phyloP scores from a whole-genome alignment of 2,888 invertebrate species.

The Ochropleura leucogaster region DNA sequence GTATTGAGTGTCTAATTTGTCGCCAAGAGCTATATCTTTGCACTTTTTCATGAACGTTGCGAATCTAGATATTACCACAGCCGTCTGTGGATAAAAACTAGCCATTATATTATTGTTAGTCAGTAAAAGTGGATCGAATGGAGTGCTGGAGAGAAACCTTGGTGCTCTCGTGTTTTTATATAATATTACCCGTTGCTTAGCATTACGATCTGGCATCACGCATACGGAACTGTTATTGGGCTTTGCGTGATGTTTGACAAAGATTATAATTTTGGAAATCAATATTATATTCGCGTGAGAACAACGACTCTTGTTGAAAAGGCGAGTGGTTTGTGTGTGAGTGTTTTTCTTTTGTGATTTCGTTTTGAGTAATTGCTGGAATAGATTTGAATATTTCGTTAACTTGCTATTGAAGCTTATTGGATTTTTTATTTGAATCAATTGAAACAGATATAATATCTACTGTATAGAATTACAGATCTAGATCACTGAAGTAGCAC shows the following conservation, averaged over 20 bases:
- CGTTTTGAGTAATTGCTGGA: neutral
- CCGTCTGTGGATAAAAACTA: conserved; percentile 68
- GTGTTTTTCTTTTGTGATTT: conserved; percentile 26
- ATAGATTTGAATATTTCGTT: neutral
- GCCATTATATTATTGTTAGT: conserved; percentile 69
- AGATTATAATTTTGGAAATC: conserved; percentile 58
- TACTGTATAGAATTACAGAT: neutral
- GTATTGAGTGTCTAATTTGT: conserved; percentile 52
- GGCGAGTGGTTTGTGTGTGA: neutral
- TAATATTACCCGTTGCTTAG: conserved; percentile 64
- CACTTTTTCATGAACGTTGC: conserved; percentile 59
- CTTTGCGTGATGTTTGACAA: conserved; percentile 55
- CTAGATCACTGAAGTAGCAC: conserved; percentile 1
- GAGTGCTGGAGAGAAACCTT: conserved; percentile 73
- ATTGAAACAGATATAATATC: neutral
- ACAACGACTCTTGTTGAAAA: conserved; percentile 7
- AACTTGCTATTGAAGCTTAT: neutral
- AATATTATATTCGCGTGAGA: conserved; percentile 46
- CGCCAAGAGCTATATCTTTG: conserved; percentile 49
- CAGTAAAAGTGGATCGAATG: conserved; percentile 76
- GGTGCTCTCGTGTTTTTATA: conserved; percentile 67
- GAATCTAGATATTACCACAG: conserved; percentile 67
- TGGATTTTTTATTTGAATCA: neutral
- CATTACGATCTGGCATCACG: conserved; percentile 58
- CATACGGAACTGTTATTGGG: conserved; percentile 51